phyloP scores from a whole-genome alignment of 2,888 invertebrate species.

The Aricia artaxerxes region DNA sequence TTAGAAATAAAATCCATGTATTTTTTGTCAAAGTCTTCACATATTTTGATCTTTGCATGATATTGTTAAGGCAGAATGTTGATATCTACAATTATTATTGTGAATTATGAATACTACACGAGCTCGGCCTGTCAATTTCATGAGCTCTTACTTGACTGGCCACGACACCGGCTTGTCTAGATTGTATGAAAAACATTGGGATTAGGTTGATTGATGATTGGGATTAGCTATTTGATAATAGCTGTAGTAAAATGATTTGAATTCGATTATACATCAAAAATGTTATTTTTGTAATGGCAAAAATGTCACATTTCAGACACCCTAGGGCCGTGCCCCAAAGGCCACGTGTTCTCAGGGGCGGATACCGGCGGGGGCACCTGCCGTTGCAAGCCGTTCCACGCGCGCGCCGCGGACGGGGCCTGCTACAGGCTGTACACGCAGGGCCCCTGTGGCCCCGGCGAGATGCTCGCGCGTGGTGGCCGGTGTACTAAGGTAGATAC shows the following conservation, averaged over 20 bases:
- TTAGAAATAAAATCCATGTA: too few relatives aligned
- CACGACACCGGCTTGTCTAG: too few relatives aligned
- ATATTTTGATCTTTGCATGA: too few relatives aligned
- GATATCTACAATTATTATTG: too few relatives aligned
- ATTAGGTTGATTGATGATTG: too few relatives aligned
- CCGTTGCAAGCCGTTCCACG: constrained; percentile 85
- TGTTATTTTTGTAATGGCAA: neutral
- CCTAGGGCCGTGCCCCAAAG: constrained; percentile 86
- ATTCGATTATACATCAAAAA: neutral
- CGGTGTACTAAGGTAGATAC: constrained; percentile 77
- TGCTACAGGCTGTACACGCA: constrained; percentile 90
- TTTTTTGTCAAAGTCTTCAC: too few relatives aligned
- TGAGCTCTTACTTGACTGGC: too few relatives aligned
- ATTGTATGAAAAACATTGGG: too few relatives aligned
- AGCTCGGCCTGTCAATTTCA: too few relatives aligned
- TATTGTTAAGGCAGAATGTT: too few relatives aligned
- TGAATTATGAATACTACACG: too few relatives aligned
- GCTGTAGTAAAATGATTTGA: neutral
- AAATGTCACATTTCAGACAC: constrained; percentile 75
- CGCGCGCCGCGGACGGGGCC: constrained; percentile 76
- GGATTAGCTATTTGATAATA: too few relatives aligned
- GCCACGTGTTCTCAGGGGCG: constrained; percentile 84
- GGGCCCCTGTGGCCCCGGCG: constrained; percentile 86
- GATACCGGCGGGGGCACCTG: constrained; percentile 77
- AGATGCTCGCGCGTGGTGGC: constrained; percentile 86